Conservation (phyloP, 37 sponge, comb jelly and placozoan genomes). For the Spongilla lacustris region DNA sequence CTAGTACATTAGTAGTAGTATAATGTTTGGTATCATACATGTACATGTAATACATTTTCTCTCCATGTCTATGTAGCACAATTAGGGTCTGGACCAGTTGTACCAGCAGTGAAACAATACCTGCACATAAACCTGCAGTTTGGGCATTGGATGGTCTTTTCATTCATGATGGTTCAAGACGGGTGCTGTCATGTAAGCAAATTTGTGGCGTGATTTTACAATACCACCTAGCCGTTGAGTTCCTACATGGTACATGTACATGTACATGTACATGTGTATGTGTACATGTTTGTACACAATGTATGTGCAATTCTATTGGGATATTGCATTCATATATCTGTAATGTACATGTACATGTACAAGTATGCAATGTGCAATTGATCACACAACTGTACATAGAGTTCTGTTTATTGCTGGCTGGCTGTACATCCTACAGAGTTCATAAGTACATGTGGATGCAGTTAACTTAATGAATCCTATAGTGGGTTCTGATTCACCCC, state of each 20-base stretch:
- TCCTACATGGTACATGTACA: neutral
- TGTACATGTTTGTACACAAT: too few relatives aligned
- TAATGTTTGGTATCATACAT: neutral
- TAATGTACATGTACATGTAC: neutral
- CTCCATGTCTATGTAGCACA: conserved; percentile 28
- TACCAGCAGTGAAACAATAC: conserved; percentile 3
- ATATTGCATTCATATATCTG: too few relatives aligned
- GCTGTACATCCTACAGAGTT: too few relatives aligned
- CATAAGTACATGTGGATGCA: too few relatives aligned
- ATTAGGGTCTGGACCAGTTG: conserved; percentile 46
- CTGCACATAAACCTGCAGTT: conserved; percentile 68
- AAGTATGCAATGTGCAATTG: neutral
- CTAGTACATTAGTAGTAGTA: too few relatives aligned
- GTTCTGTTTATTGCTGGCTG: too few relatives aligned
- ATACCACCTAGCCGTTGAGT: neutral
- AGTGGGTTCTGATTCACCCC: too few relatives aligned
- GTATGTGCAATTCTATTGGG: too few relatives aligned
- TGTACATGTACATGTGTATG: neutral
- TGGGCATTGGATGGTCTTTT: conserved; percentile 54
- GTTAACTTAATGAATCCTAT: too few relatives aligned
- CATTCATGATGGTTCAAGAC: conserved; percentile 39
- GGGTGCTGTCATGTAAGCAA: conserved; percentile 48
- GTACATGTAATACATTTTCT: neutral
- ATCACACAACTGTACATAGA: too few relatives aligned
- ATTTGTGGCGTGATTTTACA: neutral